Conservation (phyloP, 2,113 vertebrate genomes). For the Oostethus manadensis region DNA sequence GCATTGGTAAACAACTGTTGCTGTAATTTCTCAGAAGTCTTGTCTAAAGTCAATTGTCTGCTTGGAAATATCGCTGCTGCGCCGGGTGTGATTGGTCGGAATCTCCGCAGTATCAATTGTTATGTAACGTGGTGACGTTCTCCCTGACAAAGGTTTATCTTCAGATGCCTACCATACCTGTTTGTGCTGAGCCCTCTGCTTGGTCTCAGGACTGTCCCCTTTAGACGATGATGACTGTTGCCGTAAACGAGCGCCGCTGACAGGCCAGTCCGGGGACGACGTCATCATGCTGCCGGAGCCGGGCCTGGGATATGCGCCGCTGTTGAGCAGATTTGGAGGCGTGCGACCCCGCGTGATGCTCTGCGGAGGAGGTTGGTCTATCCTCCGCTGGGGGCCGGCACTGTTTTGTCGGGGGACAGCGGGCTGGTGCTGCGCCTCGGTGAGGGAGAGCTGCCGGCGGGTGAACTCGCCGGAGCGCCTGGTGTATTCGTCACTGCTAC, state of each 20-base stretch:
- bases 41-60: too few species aligned
- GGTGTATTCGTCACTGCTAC: slow-evolving; percentile 81
- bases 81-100: too few species aligned
- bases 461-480: slow-evolving; percentile 85
- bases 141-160: too few species aligned
- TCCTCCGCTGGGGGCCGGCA: slow-evolving; percentile 86
- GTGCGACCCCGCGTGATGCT: slow-evolving; percentile 81
- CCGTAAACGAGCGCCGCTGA: slow-evolving; percentile 82
- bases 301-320: slow-evolving; percentile 83
- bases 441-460: slow-evolving; percentile 86
- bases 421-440: slow-evolving; percentile 81
- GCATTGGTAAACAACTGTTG: neutral
- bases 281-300: slow-evolving; percentile 86
- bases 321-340: slow-evolving; percentile 81
- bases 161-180: slow-evolving; percentile 75
- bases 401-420: slow-evolving; percentile 88
- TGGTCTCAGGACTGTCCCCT: slow-evolving; percentile 92
- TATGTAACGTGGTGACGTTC: too few species aligned
- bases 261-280: slow-evolving; percentile 87
- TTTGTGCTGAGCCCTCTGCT: slow-evolving; percentile 86
- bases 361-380: slow-evolving; percentile 87
- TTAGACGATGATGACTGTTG: slow-evolving; percentile 95
- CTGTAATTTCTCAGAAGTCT: neutral
- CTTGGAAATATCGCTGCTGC: too few species aligned
- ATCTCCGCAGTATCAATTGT: too few species aligned